Conservation (phyloP, 2,888 invertebrate genomes). For the Sepiola atlantica region DNA sequence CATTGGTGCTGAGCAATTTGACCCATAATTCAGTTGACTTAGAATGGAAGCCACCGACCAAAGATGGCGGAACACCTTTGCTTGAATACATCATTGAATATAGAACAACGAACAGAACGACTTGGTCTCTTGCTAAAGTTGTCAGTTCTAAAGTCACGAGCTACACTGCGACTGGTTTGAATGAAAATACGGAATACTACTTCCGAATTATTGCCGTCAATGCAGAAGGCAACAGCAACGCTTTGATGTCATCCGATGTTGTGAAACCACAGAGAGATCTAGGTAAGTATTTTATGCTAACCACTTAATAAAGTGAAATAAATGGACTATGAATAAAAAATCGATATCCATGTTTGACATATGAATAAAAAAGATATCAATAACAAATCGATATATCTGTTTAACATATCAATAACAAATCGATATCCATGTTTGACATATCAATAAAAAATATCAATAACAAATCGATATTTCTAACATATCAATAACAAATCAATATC, state of each 20-base stretch:
- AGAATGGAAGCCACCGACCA: conserved; percentile 70
- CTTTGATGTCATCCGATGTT: conserved; percentile 82
- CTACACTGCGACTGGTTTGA: conserved; percentile 68
- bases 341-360: no score
- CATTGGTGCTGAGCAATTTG: conserved; percentile 65
- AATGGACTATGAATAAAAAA: no score
- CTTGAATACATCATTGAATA: conserved; percentile 63
- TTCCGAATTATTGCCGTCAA: conserved; percentile 73
- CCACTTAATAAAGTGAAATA: no score
- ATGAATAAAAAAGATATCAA: no score
- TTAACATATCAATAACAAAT: no score
- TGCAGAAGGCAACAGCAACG: conserved; percentile 68
- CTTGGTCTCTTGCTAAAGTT: conserved; percentile 85
- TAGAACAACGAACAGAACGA: conserved; percentile 49
- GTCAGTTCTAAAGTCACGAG: conserved; percentile 57
- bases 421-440: no score
- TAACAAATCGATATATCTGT: no score
- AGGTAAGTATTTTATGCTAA: conserved; percentile 33
- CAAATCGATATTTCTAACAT: no score
- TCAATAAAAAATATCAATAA: no score
- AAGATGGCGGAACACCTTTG: conserved; percentile 67
- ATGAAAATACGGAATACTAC: conserved; percentile 66
- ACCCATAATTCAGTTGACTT: conserved; percentile 66
- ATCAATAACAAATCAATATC: no score
- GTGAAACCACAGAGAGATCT: conserved; percentile 36